phyloP scores from a whole-genome alignment of 2,113 vertebrate species.

The Tetrax tetrax region DNA sequence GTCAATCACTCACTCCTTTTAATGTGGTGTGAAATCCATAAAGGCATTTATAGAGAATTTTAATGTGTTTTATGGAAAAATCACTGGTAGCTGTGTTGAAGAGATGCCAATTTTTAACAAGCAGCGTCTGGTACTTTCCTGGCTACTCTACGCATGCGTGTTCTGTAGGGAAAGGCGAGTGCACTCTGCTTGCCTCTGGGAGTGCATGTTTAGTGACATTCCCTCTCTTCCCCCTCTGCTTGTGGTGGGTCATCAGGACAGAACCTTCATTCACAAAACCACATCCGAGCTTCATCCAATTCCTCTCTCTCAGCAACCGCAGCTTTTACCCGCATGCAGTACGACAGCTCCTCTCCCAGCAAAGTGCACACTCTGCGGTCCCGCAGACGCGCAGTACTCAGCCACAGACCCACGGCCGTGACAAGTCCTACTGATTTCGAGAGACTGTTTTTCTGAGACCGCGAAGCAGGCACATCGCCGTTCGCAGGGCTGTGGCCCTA shows the following conservation, averaged over 20 bases:
- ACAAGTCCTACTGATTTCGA: neutral
- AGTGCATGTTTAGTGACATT: neutral
- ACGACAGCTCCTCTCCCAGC: neutral
- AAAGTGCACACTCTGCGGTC: fast-evolving
- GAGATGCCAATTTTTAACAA: conserved; percentile 56
- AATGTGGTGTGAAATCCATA: conserved; percentile 70
- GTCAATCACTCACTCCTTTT: conserved; percentile 60
- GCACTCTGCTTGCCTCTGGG: neutral
- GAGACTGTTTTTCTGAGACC: neutral
- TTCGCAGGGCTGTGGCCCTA: neutral
- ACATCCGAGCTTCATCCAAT: fast-evolving
- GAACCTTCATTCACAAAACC: neutral
- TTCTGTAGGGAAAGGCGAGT: neutral
- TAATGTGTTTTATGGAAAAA: conserved; percentile 65
- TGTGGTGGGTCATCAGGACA: neutral
- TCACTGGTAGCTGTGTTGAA: conserved; percentile 61
- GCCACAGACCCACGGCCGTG: neutral
- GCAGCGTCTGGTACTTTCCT: conserved; percentile 24
- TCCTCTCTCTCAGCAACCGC: fast-evolving
- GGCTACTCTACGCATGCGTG: neutral
- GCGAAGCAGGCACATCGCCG: fast-evolving
- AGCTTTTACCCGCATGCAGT: neutral
- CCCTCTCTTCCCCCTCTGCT: neutral
- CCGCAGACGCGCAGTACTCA: fast-evolving
- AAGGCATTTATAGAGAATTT: conserved; percentile 59